Evolutionary conservation across 2,797 vertebrate genomes (phyloP).

Genomic region (Bovichtus variegatus): DNA sequence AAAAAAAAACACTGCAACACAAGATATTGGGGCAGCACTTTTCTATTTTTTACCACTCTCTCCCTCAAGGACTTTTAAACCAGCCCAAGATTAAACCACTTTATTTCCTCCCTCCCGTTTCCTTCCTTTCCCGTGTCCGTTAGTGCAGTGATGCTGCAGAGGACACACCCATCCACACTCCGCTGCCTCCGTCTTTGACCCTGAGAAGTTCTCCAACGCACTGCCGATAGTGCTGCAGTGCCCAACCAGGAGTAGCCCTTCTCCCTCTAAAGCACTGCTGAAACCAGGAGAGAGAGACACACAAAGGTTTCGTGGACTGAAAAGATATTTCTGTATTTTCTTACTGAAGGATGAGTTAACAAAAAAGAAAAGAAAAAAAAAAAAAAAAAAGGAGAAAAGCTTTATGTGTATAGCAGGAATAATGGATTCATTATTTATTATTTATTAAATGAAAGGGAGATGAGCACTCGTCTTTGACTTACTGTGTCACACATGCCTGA

Average conservation of each 20-base stretch:
- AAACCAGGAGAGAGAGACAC: constrained; percentile 7
- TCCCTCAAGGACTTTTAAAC: constrained; percentile 63
- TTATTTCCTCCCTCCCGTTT: constrained; percentile 39
- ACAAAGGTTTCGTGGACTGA: background rate
- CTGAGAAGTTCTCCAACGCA: constrained; percentile 70
- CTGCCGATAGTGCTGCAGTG: constrained; percentile 76
- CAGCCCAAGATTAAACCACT: constrained; percentile 64
- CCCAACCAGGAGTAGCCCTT: constrained; percentile 48
- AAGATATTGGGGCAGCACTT: background rate
- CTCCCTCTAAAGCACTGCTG: constrained; percentile 7
- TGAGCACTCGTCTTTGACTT: constrained; percentile 47
- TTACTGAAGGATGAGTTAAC: constrained; percentile 16
- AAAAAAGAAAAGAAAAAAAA: no score
- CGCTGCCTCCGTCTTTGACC: constrained; percentile 67
- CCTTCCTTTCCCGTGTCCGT: constrained; percentile 50
- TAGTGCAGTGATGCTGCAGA: constrained; percentile 79
- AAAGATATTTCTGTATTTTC: constrained; percentile 14
- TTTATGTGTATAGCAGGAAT: constrained; percentile 18
- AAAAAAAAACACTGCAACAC: constrained; percentile 18
- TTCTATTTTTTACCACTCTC: constrained; percentile 22
- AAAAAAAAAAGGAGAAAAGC: constrained; percentile 5
- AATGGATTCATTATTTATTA: constrained; percentile 28
- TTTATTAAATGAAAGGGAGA: constrained; percentile 21
- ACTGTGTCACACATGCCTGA: no score
- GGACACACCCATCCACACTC: constrained; percentile 76